A percentile compares a stretch with the other conserved stretches of the same genome.
Conservation (phyloP, 2,888 invertebrate species). For the Aradus depressus region DNA sequence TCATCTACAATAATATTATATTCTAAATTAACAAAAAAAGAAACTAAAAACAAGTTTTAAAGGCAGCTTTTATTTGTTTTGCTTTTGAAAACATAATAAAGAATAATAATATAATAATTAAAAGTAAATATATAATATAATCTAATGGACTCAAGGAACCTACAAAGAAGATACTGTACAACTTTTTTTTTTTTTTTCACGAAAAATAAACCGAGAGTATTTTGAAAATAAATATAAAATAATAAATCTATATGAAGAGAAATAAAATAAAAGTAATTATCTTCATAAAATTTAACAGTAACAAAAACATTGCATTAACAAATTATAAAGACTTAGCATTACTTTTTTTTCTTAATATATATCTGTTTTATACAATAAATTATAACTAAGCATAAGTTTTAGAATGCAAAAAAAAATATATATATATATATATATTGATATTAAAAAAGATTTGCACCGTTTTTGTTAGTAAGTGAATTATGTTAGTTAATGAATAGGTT, state of each 20-base stretch:
- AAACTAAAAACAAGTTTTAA: constrained; percentile 17
- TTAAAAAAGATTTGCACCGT: constrained; percentile 12
- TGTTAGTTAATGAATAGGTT: too few relatives aligned
- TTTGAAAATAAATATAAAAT: background rate
- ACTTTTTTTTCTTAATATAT: constrained; percentile 15
- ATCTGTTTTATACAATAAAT: constrained; percentile 10
- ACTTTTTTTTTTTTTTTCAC: too few relatives aligned
- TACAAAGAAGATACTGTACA: constrained; percentile 8
- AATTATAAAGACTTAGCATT: constrained; percentile 9
- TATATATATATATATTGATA: too few relatives aligned
- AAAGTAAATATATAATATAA: constrained; percentile 12
- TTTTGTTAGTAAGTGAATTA: too few relatives aligned
- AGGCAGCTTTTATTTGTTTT: constrained; percentile 25
- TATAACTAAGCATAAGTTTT: constrained; percentile 3
- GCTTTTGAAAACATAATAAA: constrained; percentile 20
- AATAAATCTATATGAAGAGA: constrained; percentile 1
- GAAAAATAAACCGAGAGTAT: background rate
- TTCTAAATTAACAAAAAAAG: constrained; percentile 17
- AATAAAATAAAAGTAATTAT: constrained; percentile 9
- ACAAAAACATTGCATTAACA: constrained; percentile 18
- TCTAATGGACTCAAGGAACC: constrained; percentile 15
- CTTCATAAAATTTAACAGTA: constrained; percentile 6
- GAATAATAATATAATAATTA: constrained; percentile 22
- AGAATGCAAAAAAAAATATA: too few relatives aligned
- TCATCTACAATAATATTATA: too few relatives aligned